Base-by-base conservation (phyloP, 1,140 invertebrate genomes). In the Nylanderia fulva region DNA sequence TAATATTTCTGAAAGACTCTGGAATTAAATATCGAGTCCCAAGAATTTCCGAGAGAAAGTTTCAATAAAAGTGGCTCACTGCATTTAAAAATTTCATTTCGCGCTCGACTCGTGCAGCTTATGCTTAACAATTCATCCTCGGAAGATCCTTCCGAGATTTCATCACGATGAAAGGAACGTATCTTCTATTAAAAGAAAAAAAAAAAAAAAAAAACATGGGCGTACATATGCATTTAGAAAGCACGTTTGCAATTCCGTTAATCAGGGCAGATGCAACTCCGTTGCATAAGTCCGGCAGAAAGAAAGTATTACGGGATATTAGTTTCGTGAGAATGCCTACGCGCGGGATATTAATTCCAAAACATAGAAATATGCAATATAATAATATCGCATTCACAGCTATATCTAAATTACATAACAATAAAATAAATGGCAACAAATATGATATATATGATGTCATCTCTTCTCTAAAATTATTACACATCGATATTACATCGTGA, bases 211-310 rank as follows among this genome's bases (percentile, higher is more conserved):
- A 58, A 71, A 33, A 56, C 29, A 24, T n/a, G 56, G 7, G 71
- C 61, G 9, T n/a, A n/a, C n/a, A n/a, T n/a, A n/a, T n/a, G 48
- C 15, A 66, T 69, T 69, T 86, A 87, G 85, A 84, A 88, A 88
- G 71, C 79, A 61, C 39, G 54, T n/a, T n/a, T 54, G 60, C 61
- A 69, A 79, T 5, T 80, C 18, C 52, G 24, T 45, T 71, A 36
- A 21, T 71, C 77, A 36, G 85, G 79, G 66, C 80, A 88, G 74
- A 84, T 88, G 60, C 68, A 79, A 87, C 74, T 42, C 4, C n/a
- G 36, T 88, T 88, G 82, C 74, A 29, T 80, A 88, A 88, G 39
- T 15, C 18, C 66, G 9, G 33, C 33, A 45, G 18, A 85, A 88
- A 80, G 87, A 79, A 71, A 82, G 74, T 63, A 88, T 88, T 54